Evolutionary conservation across 2,888 invertebrate species (phyloP).

Genomic region (Chymomyza caudatula): DNA sequence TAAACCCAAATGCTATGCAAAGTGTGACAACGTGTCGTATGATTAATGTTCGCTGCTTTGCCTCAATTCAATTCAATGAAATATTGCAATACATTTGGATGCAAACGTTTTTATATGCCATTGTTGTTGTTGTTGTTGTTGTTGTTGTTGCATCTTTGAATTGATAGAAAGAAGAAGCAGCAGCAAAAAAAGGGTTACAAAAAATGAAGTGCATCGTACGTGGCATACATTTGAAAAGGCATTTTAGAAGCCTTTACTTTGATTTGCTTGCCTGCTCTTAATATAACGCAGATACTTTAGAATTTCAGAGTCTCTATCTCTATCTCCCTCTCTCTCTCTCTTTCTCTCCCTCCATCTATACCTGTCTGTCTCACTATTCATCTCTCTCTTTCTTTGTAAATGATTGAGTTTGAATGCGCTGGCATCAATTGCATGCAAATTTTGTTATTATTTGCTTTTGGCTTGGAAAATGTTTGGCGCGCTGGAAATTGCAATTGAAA

Average conservation of each 20-base stretch:
- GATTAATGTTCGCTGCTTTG: not conserved
- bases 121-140: constrained; percentile 20
- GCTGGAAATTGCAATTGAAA: constrained; percentile 59
- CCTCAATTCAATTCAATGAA: not conserved
- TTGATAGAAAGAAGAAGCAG: constrained; percentile 13
- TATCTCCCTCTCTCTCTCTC: constrained; percentile 8
- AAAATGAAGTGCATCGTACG: constrained; percentile 49
- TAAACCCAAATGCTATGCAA: not conserved
- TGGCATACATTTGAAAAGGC: constrained; percentile 64
- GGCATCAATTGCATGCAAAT: constrained; percentile 70
- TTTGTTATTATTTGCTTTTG: constrained; percentile 56
- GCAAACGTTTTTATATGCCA: constrained; percentile 58
- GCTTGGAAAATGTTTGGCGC: constrained; percentile 4
- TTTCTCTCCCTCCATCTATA: not conserved
- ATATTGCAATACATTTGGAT: constrained; percentile 42
- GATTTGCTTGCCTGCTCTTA: constrained; percentile 25
- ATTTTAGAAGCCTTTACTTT: constrained; percentile 24
- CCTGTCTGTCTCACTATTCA: not conserved
- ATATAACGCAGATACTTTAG: not conserved
- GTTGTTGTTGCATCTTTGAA: constrained; percentile 41
- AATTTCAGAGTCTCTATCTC: constrained; percentile 6
- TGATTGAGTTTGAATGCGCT: constrained; percentile 54
- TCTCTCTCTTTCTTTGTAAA: constrained; percentile 16
- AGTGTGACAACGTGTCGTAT: constrained; percentile 18
- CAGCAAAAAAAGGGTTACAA: constrained; percentile 43